phyloP scores from a whole-genome alignment of 2,113 vertebrate species.

The Dendrocopos noguchii region DNA sequence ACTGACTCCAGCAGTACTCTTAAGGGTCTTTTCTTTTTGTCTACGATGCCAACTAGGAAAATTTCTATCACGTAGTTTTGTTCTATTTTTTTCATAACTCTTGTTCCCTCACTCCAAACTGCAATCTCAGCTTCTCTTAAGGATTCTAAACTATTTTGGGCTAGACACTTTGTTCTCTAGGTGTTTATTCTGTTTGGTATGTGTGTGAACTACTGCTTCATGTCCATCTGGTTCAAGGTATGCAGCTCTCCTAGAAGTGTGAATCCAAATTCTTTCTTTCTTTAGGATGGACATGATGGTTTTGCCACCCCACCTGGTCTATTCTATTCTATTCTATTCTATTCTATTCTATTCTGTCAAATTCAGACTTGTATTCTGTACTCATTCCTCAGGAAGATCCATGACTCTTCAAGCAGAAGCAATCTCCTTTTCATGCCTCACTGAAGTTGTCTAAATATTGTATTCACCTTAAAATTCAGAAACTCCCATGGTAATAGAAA shows the following conservation, averaged over 20 bases:
- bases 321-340: no score
- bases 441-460: background rate
- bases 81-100: background rate
- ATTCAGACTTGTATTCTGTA: background rate
- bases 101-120: background rate
- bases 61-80: background rate
- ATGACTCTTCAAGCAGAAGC: background rate
- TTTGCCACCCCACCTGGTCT: background rate
- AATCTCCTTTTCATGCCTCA: background rate
- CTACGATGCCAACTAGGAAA: background rate
- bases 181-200: background rate
- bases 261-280: background rate
- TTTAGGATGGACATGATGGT: background rate
- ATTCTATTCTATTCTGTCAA: background rate
- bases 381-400: background rate
- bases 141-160: background rate
- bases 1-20: background rate
- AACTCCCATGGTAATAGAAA: background rate
- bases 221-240: background rate
- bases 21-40: background rate
- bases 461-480: background rate
- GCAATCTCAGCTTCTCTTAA: background rate
- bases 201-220: background rate
- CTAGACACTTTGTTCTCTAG: background rate
- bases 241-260: background rate